Base-by-base conservation (phyloP, 2,888 invertebrate species). In the Melanargia galathea region DNA sequence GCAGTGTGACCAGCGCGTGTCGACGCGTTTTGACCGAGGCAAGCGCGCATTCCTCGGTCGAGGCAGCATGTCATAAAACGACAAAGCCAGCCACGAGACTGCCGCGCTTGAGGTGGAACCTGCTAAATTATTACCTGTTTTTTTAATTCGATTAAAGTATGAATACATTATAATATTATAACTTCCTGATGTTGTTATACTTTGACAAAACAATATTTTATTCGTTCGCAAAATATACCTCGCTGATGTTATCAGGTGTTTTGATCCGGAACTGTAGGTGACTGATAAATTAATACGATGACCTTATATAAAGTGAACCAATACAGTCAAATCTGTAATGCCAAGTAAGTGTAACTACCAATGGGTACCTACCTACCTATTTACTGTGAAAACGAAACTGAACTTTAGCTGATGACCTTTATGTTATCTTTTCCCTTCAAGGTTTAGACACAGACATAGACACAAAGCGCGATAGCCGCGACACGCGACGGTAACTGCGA, bases 221-320 rank as follows among this genome's bases (percentile, higher is more conserved):
- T 22, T 45, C 2, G 11, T 20, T 6, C 1, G 4, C 45, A 20
- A 54, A 38, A 43, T 43, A 43, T 24, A n/a, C n/a, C n/a, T n/a
- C n/a, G n/a, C n/a, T n/a, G 55, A 55, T 55, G 26, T 24, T 40
- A 55, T 55, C 55, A 43, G 40, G 7, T 24, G 55, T 43, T 55
- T 26, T 18, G 10, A 16, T 38, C 16, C 40, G 40, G 55, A 55
- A 55, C 35, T 46, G 20, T 6, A 2, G 16, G 7, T 26, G 10
- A 55, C 26, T 55, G 67, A 66, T 69, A 63, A 70, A 63, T 67
- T 70, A 60, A 54, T 66, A 35, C 49, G 69, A 68, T 62, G 65
- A 68, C 70, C 70, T 71, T 68, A 66, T 58, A 61, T 40, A 62
- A 48, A 30, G 30, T 45, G 46, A 22, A 48, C 24, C 10, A 30